Percentiles rank a stretch among this genome's conserved stretches.
Conservation (phyloP, 2,113 vertebrate genomes). For the Apistogramma diplotaenia region DNA sequence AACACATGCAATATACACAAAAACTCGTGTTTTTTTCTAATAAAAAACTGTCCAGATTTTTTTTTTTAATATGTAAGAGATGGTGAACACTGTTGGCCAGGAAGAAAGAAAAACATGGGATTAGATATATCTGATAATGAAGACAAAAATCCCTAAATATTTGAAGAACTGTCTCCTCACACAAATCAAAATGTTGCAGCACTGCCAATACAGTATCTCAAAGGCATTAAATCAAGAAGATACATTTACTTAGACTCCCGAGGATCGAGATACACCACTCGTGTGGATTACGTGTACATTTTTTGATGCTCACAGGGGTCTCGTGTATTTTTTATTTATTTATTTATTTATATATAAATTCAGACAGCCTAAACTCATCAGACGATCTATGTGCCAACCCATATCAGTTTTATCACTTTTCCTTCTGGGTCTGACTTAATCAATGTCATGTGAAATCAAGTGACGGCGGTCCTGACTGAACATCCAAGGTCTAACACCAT, state of each 20-base stretch:
- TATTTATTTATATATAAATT: too few species aligned
- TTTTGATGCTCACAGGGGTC: conserved; percentile 5
- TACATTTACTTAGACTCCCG: conserved; percentile 31
- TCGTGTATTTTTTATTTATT: too few species aligned
- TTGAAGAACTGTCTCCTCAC: conserved; percentile 44
- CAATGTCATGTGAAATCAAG: background rate
- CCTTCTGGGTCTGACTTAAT: background rate
- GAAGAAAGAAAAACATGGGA: conserved; percentile 16
- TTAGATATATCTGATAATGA: conserved; percentile 57
- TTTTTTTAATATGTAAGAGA: background rate
- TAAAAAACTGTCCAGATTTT: conserved; percentile 43
- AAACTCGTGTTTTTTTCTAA: conserved; percentile 26
- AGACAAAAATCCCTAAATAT: conserved; percentile 69
- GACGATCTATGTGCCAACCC: background rate
- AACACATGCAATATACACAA: background rate
- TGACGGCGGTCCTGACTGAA: background rate
- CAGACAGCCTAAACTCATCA: background rate
- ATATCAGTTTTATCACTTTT: background rate
- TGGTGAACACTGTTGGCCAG: conserved; percentile 1
- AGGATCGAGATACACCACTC: conserved; percentile 43
- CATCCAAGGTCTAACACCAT: background rate
- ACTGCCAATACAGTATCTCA: conserved; percentile 50
- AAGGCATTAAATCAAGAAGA: conserved; percentile 47
- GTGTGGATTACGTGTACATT: conserved; percentile 31
- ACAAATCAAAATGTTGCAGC: conserved; percentile 47